Base-by-base conservation (phyloP, 2,888 invertebrate species). In the Synergus gifuensis region DNA sequence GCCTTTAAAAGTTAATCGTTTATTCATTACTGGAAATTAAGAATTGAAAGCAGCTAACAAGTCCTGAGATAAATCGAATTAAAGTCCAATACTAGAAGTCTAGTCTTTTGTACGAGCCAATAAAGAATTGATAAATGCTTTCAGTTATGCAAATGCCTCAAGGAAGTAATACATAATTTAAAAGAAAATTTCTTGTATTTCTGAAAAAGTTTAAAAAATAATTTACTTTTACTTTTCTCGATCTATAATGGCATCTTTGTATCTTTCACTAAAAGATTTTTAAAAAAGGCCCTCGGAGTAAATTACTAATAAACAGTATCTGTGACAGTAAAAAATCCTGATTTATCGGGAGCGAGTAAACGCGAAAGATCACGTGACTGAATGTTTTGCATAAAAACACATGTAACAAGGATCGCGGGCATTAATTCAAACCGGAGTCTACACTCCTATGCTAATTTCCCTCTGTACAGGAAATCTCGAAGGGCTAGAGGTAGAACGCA, bases 401-500 rank as follows among this genome's bases (percentile, higher is more conserved):
- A 85, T 88, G 88, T 88, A 88, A 87, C 85, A 85, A 88, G 87
- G 84, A 86, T 86, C 80, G 83, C 87, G 79, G 84, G 85, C 87
- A 90, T 89, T 88, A 88, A 90, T 88, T 89, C 88, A 87, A 85
- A 84, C 84, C 84, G 84, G 73, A 81, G 85, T 83, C 85, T 86
- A 85, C 81, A 86, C 83, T 78, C 85, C 86, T 87, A 87, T 87
- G 87, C 87, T 86, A 87, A 87, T 87, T 85, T 82, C 80, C 79
- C 78, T 88, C 83, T 90, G 90, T 90, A 90, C 89, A 87, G 89
- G 89, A 90, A 90, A 89, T 86, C 88, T 81, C 80, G 54, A 62
- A 79, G 77, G 54, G 64, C 58, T 63, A 46, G 73, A 60, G 78
- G 78, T 76, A 80, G 80, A 80, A 78, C 77, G 79, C 64, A 79